Evolutionary conservation across 2,113 vertebrate species (phyloP).

Genomic region (Sorex fumeus): DNA sequence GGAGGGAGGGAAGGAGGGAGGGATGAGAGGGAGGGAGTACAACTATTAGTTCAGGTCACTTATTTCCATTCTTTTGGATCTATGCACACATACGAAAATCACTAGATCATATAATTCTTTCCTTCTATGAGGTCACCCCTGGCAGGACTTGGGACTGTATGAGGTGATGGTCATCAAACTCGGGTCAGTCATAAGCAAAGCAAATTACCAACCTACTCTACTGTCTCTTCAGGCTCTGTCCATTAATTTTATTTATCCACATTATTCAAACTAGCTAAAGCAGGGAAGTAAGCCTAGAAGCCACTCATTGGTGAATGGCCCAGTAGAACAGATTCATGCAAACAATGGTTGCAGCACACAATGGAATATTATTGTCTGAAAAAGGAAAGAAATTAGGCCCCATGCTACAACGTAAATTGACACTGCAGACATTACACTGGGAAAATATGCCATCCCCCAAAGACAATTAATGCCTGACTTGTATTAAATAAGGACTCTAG

Average conservation of each 20-base stretch:
- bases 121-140: too few species aligned
- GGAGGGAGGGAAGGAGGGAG: too few species aligned
- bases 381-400: neutral
- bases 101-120: too few species aligned
- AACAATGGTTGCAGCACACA: neutral
- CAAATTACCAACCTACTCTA: too few species aligned
- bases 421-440: neutral
- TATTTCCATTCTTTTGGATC: too few species aligned
- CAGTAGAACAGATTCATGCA: neutral
- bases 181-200: too few species aligned
- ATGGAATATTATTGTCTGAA: slow-evolving; percentile 19
- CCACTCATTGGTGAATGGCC: neutral
- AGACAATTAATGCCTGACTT: neutral
- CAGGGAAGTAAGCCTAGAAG: neutral
- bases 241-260: neutral
- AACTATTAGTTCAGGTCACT: too few species aligned
- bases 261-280: slow-evolving; percentile 41
- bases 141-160: too few species aligned
- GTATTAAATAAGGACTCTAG: neutral
- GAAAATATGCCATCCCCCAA: neutral
- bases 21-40: too few species aligned
- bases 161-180: too few species aligned
- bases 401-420: neutral
- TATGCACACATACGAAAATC: too few species aligned
- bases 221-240: too few species aligned